These are phyloP conservation scores for Aphyosemion australe DNA, from an alignment of 2,113 vertebrate genomes.

Conservation along the genomic window DNA sequence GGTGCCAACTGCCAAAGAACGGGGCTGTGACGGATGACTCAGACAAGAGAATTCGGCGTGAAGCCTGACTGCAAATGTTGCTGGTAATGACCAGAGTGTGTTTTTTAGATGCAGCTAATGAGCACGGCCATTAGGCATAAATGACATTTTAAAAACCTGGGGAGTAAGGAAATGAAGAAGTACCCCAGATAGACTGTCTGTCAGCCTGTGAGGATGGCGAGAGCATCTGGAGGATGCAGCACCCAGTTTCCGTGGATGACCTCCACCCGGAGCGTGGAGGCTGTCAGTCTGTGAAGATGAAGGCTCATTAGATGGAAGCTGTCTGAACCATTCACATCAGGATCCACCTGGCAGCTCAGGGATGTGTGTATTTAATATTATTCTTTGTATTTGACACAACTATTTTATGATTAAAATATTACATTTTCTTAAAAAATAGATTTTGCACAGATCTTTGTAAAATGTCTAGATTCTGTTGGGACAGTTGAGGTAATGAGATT, in stretches of 20 bases:
- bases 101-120: constrained; percentile 77
- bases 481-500: no score
- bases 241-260: constrained; percentile 23
- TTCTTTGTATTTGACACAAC: constrained; percentile 21
- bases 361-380: constrained; percentile 1
- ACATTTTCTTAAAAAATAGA: not conserved
- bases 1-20: constrained; percentile 57
- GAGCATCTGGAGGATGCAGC: constrained; percentile 43
- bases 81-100: constrained; percentile 72
- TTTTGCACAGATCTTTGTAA: not conserved
- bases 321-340: constrained; percentile 17
- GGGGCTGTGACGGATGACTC: constrained; percentile 67
- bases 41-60: constrained; percentile 57
- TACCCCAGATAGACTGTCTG: constrained; percentile 36
- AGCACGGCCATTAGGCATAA: constrained; percentile 77
- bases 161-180: constrained; percentile 59
- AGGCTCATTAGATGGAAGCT: constrained; percentile 26
- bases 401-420: constrained; percentile 9
- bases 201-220: constrained; percentile 32
- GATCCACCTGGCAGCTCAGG: constrained; percentile 6
- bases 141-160: constrained; percentile 74
- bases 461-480: not conserved
- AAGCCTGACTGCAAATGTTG: constrained; percentile 69
- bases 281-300: constrained; percentile 45
- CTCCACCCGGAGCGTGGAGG: constrained; percentile 29